A percentile compares a stretch with the other conserved stretches of the same genome.
Conservation (phyloP, 2,113 vertebrate species). For the Riparia riparia region DNA sequence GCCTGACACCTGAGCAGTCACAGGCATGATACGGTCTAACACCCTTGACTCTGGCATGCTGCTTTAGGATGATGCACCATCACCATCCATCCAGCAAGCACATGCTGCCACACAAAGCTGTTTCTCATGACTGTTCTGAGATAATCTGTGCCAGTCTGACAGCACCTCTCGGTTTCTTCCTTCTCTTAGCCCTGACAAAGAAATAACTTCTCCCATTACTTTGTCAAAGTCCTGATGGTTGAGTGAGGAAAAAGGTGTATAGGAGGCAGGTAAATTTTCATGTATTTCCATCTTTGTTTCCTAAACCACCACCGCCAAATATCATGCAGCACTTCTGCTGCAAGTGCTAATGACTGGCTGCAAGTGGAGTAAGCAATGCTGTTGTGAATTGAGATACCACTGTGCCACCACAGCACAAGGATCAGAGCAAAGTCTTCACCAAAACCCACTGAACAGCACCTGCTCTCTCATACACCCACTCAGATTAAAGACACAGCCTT, state of each 20-base stretch:
- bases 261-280: neutral
- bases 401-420: neutral
- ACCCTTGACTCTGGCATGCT: neutral
- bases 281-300: neutral
- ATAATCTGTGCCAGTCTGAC: neutral
- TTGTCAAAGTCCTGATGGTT: neutral
- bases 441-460: neutral
- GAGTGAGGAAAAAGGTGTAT: neutral
- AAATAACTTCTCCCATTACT: neutral
- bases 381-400: neutral
- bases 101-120: neutral
- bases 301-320: neutral
- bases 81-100: neutral
- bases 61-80: neutral
- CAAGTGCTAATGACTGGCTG: neutral
- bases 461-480: neutral
- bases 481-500: constrained; percentile 44
- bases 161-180: neutral
- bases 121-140: neutral
- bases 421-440: neutral
- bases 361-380: neutral
- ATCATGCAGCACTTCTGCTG: neutral
- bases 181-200: neutral
- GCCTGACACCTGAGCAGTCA: neutral
- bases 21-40: neutral